Base-by-base conservation (phyloP, 2,888 invertebrate species). In the Tenthredo distinguenda region DNA sequence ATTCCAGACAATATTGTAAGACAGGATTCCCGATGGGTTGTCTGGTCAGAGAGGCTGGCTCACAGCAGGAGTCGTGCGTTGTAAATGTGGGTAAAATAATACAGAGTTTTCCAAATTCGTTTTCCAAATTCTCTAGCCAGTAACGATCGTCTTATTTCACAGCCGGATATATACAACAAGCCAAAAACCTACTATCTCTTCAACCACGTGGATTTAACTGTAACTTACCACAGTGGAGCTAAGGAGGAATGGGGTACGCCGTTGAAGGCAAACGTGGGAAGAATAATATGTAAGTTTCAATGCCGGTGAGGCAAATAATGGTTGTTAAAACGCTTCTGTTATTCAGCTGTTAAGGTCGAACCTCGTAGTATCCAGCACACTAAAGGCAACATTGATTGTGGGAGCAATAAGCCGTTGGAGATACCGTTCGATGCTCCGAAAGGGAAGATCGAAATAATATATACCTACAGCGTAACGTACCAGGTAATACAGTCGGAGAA, bases 1-100 rank as follows among this genome's bases (percentile, higher is more conserved):
- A 96, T 88, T 95, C 95, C 21, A 95, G 96, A 88, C 96, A 96
- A 87, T 98, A 97, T 92, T 99, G 99, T 93, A 97, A 97, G 87
- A 98, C 98, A 68, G 99, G 99, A 12, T 99, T 99, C 93, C 99
- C 99, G 0, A 98, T 99, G 97, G 99, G 99, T 7, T 99, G 99
- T 92, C 97, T 96, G 93, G 96, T 97, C 10, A 96, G 96, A 87
- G 95, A 92, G 47, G 47, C 88, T n/a, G 90, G 89, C 86, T 87
- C 87, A 7, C 88, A 86, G 76, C 89, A 87, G 84, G 91, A 92
- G 26, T 90, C 89, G n/a, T 93, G 93, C 84, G 90, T 89, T 58
- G 90, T 92, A 47, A 91, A 89, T 85, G 92, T 93, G 86, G 87
- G 89, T 55, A 26, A 72, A 12, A 86, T 58, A 18, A 50, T 4